Evolutionary conservation across 2,888 invertebrate species (phyloP).

Genomic region (Sepioteuthis lessoniana): DNA sequence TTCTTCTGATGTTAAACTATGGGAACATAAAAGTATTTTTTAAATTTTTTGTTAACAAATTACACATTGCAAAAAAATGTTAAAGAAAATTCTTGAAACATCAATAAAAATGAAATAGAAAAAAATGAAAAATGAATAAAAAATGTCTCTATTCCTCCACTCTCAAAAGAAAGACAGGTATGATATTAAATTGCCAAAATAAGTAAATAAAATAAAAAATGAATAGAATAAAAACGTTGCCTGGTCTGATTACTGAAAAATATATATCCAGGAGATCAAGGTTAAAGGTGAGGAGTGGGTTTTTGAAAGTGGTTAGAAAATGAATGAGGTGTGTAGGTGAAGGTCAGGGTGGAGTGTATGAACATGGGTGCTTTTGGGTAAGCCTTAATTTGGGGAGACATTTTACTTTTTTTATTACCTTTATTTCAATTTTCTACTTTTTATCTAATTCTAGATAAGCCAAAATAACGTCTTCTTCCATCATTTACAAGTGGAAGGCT

Average conservation of each 20-base stretch:
- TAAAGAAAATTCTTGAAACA: too few species aligned
- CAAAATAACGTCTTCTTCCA: neutral
- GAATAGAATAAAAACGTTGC: neutral
- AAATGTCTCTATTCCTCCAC: neutral
- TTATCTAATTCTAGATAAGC: neutral
- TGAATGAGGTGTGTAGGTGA: neutral
- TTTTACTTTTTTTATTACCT: neutral
- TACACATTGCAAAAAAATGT: neutral
- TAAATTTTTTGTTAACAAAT: neutral
- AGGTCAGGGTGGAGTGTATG: neutral
- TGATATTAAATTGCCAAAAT: neutral
- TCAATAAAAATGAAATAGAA: neutral
- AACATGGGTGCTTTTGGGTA: neutral
- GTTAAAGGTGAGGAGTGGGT: neutral
- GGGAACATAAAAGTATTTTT: neutral
- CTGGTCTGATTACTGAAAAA: neutral
- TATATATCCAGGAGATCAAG: neutral
- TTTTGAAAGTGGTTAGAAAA: neutral
- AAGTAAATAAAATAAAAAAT: too few species aligned
- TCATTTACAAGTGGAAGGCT: too few species aligned
- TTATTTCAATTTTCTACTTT: neutral
- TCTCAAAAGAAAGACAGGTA: neutral
- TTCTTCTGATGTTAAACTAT: neutral
- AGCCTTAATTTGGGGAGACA: neutral
- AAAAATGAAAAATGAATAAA: neutral